These are phyloP conservation scores for Excalfactoria chinensis DNA, from an alignment of 2,113 vertebrate genomes.

Conservation along the genomic window DNA sequence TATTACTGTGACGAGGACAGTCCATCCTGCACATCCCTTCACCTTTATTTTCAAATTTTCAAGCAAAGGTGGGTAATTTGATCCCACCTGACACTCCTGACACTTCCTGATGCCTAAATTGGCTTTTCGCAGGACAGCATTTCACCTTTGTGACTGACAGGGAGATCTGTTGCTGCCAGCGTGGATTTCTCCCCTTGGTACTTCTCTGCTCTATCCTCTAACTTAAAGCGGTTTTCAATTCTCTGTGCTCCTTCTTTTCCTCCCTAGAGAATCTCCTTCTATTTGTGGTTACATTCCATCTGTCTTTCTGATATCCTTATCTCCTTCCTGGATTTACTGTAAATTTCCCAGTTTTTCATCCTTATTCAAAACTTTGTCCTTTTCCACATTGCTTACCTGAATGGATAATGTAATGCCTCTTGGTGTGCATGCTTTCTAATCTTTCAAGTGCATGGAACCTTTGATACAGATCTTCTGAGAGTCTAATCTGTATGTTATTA, in stretches of 20 bases:
- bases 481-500: neutral
- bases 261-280: neutral
- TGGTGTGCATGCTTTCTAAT: neutral
- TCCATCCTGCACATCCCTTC: neutral
- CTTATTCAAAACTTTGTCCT: neutral
- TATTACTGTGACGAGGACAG: neutral
- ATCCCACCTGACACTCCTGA: neutral
- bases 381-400: neutral
- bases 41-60: neutral
- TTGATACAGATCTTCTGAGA: neutral
- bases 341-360: neutral
- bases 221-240: neutral
- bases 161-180: neutral
- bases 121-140: neutral
- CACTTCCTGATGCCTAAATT: neutral
- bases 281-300: neutral
- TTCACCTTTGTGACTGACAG: neutral
- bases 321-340: neutral
- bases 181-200: neutral
- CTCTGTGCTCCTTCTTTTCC: neutral
- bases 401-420: rapidly evolving
- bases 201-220: neutral
- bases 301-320: neutral
- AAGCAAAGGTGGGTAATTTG: neutral
- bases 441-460: neutral